A percentile compares a stretch with the other conserved stretches of the same genome.
phyloP scores from a whole-genome alignment of 2,888 invertebrate genomes.

The Acronicta psi region DNA sequence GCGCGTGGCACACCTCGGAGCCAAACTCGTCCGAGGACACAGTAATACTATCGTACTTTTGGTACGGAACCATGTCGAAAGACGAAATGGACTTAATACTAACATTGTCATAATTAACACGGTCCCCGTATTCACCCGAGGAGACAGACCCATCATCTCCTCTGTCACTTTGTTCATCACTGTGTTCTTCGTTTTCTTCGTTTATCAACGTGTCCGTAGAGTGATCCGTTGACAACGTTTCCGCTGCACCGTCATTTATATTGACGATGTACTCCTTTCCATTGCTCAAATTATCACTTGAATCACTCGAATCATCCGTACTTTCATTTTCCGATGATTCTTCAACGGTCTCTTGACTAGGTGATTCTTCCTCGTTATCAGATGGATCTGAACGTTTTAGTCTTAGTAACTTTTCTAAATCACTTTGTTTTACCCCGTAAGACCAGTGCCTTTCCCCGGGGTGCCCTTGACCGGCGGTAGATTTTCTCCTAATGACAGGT shows the following conservation, averaged over 20 bases:
- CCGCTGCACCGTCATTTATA: conserved; percentile 76
- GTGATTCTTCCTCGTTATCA: conserved; percentile 77
- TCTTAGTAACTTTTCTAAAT: conserved; percentile 81
- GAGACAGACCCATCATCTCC: conserved; percentile 75
- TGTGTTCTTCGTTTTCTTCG: conserved; percentile 79
- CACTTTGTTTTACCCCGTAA: conserved; percentile 84
- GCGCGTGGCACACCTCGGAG: conserved; percentile 85
- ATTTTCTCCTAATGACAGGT: conserved; percentile 83
- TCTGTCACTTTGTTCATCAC: conserved; percentile 76
- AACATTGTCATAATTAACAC: conserved; percentile 85
- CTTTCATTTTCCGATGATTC: conserved; percentile 60
- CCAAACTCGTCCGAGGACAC: conserved; percentile 87
- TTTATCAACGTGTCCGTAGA: conserved; percentile 85
- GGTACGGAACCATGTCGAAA: conserved; percentile 86
- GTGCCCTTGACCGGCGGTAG: conserved; percentile 72
- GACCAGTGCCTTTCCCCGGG: conserved; percentile 83
- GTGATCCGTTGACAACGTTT: conserved; percentile 82
- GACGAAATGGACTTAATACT: conserved; percentile 87
- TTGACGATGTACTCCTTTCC: conserved; percentile 79
- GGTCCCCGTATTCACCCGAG: conserved; percentile 78
- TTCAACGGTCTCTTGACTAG: conserved; percentile 40
- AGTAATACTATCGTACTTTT: conserved; percentile 86
- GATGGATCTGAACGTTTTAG: conserved; percentile 81
- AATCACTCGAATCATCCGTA: conserved; percentile 69
- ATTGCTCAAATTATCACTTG: conserved; percentile 70